These are phyloP conservation scores for Nesoenas mayeri DNA, from an alignment of 2,113 vertebrate genomes.

Conservation along the genomic window DNA sequence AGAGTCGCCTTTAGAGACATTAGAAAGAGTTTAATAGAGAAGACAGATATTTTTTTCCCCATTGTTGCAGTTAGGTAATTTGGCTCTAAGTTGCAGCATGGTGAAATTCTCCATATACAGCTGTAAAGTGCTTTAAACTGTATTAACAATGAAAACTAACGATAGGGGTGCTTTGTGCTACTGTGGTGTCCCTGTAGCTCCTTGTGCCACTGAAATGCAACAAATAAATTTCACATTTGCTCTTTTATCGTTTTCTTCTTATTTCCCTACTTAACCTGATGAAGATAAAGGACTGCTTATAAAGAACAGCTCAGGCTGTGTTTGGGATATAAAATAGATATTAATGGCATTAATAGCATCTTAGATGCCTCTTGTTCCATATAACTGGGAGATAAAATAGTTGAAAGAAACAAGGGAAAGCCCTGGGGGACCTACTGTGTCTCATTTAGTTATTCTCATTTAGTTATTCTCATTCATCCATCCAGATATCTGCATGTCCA, in stretches of 20 bases:
- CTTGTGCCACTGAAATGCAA: neutral
- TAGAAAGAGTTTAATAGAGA: neutral
- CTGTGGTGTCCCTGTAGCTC: neutral
- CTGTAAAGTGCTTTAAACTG: neutral
- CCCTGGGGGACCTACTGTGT: neutral
- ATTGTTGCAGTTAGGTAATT: neutral
- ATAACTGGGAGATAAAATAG: neutral
- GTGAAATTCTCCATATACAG: neutral
- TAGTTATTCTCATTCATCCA: neutral
- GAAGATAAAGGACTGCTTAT: neutral
- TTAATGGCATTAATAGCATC: neutral
- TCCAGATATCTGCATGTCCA: neutral
- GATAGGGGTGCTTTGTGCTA: neutral
- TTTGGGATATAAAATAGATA: neutral
- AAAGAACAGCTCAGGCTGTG: neutral
- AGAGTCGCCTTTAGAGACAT: neutral
- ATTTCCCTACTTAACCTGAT: neutral
- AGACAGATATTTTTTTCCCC: neutral
- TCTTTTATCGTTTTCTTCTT: neutral
- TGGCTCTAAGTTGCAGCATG: neutral
- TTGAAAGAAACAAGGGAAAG: neutral
- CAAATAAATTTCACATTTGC: neutral
- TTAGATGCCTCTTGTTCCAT: neutral
- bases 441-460: neutral
- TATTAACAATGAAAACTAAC: neutral